Evolutionary conservation across 2,113 vertebrate genomes (phyloP), one percentile per base, ranked within the genome.

Genomic region (Plotosus lineatus): DNA sequence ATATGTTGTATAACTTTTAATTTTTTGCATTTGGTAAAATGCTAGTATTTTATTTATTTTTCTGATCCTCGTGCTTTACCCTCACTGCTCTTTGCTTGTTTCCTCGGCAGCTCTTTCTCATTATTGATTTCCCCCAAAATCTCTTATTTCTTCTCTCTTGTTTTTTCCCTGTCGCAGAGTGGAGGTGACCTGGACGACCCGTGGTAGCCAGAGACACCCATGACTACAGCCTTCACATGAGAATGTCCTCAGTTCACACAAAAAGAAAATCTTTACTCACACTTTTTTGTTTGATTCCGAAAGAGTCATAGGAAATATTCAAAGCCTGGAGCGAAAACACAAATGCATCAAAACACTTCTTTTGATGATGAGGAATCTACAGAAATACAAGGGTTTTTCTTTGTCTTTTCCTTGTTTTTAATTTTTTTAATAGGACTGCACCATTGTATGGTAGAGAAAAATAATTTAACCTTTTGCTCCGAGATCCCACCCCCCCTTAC

Each of bases 131-230:
- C 44, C 15, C 36, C 17, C 65, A 44, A 31, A 48, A 81, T 83
- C 46, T 77, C 82, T 84, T 72, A 23, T 87, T 77, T 88, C 73
- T 86, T 56, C 83, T 94, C 93, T 92, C 92, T 91, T 84, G 60
- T 80, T 86, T 87, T 84, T 80, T 80, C 75, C 63, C 58, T 94
- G 89, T 89, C 91, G 87, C 95, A 99, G 98, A 97, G 91, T 89
- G 95, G 95, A 92, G 95, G 95, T 89, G 98, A 99, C 92, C 94
- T 98, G 92, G 98, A 99, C 92, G 97, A 99, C 94, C 95, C 97
- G 90, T 99, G 96, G 96, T 99, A 98, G 95, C 95, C 93, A 75
- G 78, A 90, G 89, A 85, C 85, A 87, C 66, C 75, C 82, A 84
- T 42, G 74, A 79, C 82, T 80, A 63, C 78, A 44, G 61, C 73